Evolutionary conservation across 1,140 invertebrate species (phyloP), one percentile per base, ranked within the genome.

Genomic region (Atta texana): DNA sequence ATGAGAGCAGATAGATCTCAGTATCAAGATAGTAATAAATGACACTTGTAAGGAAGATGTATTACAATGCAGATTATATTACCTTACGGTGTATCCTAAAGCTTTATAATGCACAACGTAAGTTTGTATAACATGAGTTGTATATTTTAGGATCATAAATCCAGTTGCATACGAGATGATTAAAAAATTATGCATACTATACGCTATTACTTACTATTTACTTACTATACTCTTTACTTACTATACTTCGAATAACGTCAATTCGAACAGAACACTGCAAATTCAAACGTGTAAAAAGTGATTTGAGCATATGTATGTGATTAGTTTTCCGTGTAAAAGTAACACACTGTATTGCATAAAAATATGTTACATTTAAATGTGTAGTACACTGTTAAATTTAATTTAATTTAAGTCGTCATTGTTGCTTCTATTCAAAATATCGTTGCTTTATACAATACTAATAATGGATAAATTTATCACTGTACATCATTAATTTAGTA

Each of bases 21-120:
- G 34, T 39, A 24, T 28, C 31, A 28, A 63, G 64, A 68, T 86
- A 59, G 61, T 69, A 81, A 81, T 86, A 78, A 61, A 86, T 55
- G 63, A 61, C 53, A 80, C 63, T 86, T 55, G 75, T 80, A 68
- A 61, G 51, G 63, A 69, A 86, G 77, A 81, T 34, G 63, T 59
- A 81, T 86, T 59, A 39, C 75, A 53, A 86, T 86, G 75, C 34
- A 69, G 55, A 81, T 64, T 80, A 57, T 51, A 69, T 86, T 57
- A 81, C 28, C 44, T 24, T 61, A 44, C 28, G n/a, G 28, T 51
- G 59, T 86, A 44, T 57, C 24, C 34, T 68, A 34, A 78, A 28
- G 21, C 63, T 57, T 49, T 44, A 44, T 68, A 59, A 59, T 31
- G 8, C 21, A 66, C 24, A 28, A 31, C 21, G 8, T 80, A 68